Evolutionary conservation across 2,888 invertebrate genomes (phyloP).

Genomic region (Chironomus riparius): DNA sequence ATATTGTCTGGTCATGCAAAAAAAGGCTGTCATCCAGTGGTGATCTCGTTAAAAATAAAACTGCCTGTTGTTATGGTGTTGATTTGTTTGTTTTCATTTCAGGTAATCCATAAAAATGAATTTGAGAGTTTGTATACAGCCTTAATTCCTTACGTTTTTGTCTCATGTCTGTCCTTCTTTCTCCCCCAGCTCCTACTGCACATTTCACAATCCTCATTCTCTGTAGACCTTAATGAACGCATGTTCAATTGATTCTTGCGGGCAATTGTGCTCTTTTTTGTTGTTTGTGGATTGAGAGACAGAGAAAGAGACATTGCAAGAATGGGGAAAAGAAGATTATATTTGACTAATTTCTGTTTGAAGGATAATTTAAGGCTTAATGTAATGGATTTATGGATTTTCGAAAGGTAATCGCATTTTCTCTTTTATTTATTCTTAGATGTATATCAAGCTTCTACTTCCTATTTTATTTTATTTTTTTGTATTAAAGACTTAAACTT

Average conservation of each 20-base stretch:
- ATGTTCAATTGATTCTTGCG: conserved; percentile 10
- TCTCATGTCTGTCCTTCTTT: background rate
- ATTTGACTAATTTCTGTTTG: conserved; percentile 14
- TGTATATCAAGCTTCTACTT: background rate
- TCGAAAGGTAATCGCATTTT: too few relatives aligned
- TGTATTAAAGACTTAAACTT: too few relatives aligned
- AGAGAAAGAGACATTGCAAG: background rate
- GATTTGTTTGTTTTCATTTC: conserved; percentile 23
- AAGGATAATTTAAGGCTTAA: background rate
- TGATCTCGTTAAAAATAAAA: conserved; percentile 7
- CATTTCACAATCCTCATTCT: too few relatives aligned
- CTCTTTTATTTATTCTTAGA: too few relatives aligned
- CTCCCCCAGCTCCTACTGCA: too few relatives aligned
- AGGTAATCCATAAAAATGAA: conserved; percentile 25
- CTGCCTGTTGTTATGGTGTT: conserved; percentile 4
- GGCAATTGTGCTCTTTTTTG: background rate
- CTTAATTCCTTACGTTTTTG: background rate
- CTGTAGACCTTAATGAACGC: background rate
- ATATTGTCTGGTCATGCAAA: conserved; percentile 5
- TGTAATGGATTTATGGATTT: conserved; percentile 3
- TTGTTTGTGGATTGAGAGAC: background rate
- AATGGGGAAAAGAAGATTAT: conserved; percentile 9
- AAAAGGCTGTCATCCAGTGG: conserved; percentile 7
- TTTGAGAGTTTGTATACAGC: background rate
- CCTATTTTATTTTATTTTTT: background rate